Evolutionary conservation across 2,888 invertebrate genomes (phyloP).

Genomic region (Crepidodera aurea): DNA sequence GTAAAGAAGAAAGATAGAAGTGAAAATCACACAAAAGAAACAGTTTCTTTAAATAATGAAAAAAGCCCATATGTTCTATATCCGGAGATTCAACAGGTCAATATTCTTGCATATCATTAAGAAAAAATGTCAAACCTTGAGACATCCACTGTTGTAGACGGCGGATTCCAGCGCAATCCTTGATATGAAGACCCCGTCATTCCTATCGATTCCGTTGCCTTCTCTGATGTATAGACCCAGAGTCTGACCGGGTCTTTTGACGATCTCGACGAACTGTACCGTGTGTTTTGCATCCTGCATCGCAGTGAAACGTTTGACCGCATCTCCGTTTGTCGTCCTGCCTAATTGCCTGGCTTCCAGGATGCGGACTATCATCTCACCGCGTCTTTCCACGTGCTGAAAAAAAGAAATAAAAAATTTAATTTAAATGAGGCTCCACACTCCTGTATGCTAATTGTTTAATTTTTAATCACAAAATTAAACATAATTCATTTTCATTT

Average conservation of each 20-base stretch:
- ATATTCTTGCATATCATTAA: no score
- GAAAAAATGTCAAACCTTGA: conserved; percentile 81
- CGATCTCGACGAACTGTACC: conserved; percentile 95
- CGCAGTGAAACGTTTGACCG: conserved; percentile 85
- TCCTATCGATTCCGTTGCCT: conserved; percentile 96
- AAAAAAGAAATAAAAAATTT: conserved; percentile 34
- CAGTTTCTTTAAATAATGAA: no score
- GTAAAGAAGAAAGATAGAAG: no score
- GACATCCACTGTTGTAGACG: conserved; percentile 95
- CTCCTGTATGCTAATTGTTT: no score
- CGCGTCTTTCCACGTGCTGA: conserved; percentile 82
- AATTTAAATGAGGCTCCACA: no score
- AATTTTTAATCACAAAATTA: no score
- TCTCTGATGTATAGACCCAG: conserved; percentile 97
- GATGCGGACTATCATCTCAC: conserved; percentile 94
- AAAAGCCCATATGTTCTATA: no score
- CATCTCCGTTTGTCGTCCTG: conserved; percentile 79
- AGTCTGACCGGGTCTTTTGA: conserved; percentile 98
- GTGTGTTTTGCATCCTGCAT: conserved; percentile 74
- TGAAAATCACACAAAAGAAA: no score
- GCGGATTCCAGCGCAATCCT: conserved; percentile 94
- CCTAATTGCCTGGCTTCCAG: conserved; percentile 89
- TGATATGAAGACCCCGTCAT: conserved; percentile 98
- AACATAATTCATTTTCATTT: no score
- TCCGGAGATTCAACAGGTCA: no score